Evolutionary conservation across 2,113 vertebrate genomes (phyloP), one percentile per base, ranked within the genome.

Genomic region (Osmerus eperlanus): DNA sequence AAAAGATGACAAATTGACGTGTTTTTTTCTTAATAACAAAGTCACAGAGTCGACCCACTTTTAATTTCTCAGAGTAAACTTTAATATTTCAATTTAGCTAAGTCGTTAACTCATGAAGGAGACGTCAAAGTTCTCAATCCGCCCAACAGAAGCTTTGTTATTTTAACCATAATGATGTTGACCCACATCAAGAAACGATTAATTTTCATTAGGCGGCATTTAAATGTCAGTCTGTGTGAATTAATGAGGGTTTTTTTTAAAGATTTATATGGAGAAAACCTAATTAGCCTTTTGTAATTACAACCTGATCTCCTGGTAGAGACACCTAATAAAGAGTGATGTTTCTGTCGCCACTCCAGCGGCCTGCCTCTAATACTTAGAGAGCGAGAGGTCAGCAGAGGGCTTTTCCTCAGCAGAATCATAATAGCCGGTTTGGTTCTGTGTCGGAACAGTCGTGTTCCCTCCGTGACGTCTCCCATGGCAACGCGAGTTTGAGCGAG

Each of bases 251-350:
- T 19, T 21, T 51, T 74, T 73, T 55, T 69, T 70, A n/a, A n/a
- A n/a, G n/a, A n/a, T 73, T 60, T 72, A 68, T 69, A 78, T 55
- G 29, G 59, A 70, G 41, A 74, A 72, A 78, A 68, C 19, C 16
- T 59, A 72, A 80, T 82, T 74, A 72, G 56, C 58, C 14, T 68
- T 73, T 77, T 72, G 19, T 77, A 74, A 81, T 85, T 77, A 65
- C 2, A 9, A n/a, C 8, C 74, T 66, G 58, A 21, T 69, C 29
- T 63, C 28, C 62, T 61, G 69, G 62, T 73, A 65, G 61, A 67
- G 68, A 67, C 55, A 64, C 56, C 23, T 67, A 64, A 78, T 64
- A 71, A 73, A 65, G 55, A 67, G 52, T 67, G 67, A 71, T 62
- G 25, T 51, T 47, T 70, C 68, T 32, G 52, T 36, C 59, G 13